Base-by-base conservation (phyloP, 2,888 invertebrate genomes). In the Tanytarsus gracilentus region DNA sequence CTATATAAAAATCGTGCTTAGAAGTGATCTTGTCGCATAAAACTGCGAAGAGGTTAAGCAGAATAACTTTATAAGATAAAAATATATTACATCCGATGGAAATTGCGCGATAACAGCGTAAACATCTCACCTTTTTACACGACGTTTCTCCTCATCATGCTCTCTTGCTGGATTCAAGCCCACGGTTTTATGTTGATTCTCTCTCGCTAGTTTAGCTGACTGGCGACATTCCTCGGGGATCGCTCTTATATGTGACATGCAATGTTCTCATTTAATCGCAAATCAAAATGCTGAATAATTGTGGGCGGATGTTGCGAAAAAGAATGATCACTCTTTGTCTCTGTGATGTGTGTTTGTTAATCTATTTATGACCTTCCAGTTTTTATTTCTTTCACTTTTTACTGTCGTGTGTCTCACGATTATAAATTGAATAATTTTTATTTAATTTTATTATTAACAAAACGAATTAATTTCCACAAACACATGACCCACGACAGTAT, bases 121-220 rank as follows among this genome's bases (percentile, higher is more conserved):
- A 53, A 36, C 53, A 53, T 53, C 39, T 53, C 53, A 53, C 53
- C 53, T 53, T 25, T 53, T 53, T 53, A 53, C 53, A 53, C 53
- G 33, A 36, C 39, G 27, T 9, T 9, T 26, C 18, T 36, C n/a
- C 18, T 4, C 49, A 25, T 11, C 26, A 23, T 44, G 8, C 14
- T 23, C 14, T 26, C 26, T 3, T 21, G 3, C 25, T 30, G 51
- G n/a, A n/a, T n/a, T n/a, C n/a, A 25, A 23, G 25, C 53, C 53
- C 53, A 53, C 53, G 36, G 36, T n/a, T 53, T 29, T 53, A 36
- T 33, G 18, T 3, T 25, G 36, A 36, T 18, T 4, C 30, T 36
- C 23, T 44, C 18, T 23, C 11, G 18, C 23, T 18, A 3, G 23
- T 44, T 7, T 44, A 23, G 18, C 6, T 44, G 40, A 11, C 36